A percentile compares a stretch with the other conserved stretches of the same genome.
These are phyloP conservation scores for Channallabes apus DNA, from an alignment of 2,797 vertebrate species.

Conservation along the genomic window DNA sequence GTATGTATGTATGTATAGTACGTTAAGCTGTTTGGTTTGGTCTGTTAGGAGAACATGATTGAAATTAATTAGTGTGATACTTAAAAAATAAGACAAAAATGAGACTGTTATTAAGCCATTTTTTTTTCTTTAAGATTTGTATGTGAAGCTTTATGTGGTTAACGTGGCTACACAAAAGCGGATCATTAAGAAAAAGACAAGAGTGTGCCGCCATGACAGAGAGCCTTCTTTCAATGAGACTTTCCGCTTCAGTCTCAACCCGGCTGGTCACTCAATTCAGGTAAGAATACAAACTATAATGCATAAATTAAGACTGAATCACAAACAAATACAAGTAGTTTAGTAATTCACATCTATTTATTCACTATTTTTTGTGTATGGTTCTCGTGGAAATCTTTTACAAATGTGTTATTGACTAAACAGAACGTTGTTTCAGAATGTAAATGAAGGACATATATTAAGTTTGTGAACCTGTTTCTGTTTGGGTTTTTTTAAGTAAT, in stretches of 20 bases:
- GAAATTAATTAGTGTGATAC: not conserved
- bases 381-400: too few relatives aligned
- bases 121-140: conserved; percentile 78
- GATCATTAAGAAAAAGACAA: conserved; percentile 97
- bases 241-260: conserved; percentile 92
- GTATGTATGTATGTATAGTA: too few relatives aligned
- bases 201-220: conserved; percentile 93
- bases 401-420: too few relatives aligned
- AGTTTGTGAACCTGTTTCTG: not conserved
- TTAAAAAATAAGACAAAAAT: not conserved
- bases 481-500: not conserved
- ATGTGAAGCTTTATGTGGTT: conserved; percentile 95
- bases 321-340: not conserved
- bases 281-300: conserved; percentile 61
- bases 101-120: not conserved
- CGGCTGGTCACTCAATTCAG: conserved; percentile 95
- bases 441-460: not conserved
- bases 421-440: too few relatives aligned
- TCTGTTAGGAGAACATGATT: not conserved
- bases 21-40: not conserved
- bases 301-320: not conserved
- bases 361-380: not conserved
- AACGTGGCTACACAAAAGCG: conserved; percentile 96
- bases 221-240: conserved; percentile 98
- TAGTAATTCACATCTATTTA: not conserved